Conservation (phyloP, 2,888 invertebrate genomes). For the Sarcophaga carnaria region DNA sequence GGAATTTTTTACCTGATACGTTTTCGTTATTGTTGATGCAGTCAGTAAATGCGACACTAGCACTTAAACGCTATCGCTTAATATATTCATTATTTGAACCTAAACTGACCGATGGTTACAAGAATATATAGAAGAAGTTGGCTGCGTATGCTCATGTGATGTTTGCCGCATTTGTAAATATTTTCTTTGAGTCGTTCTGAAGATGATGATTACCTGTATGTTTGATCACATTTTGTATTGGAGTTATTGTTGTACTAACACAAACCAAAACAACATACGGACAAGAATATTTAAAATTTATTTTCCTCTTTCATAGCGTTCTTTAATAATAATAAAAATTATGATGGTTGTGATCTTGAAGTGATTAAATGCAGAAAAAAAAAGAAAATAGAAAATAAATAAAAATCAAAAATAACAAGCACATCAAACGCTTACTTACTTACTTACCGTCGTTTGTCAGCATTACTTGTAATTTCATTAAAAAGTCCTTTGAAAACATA, state of each 20-base stretch:
- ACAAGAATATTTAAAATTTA: constrained; percentile 16
- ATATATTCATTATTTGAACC: constrained; percentile 20
- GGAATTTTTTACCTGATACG: constrained; percentile 34
- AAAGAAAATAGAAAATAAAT: constrained; percentile 5
- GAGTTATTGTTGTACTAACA: constrained; percentile 30
- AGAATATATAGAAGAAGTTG: neutral
- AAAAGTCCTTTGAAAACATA: constrained; percentile 64
- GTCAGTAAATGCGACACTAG: constrained; percentile 55
- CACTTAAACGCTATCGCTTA: constrained; percentile 53
- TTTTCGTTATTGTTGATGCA: neutral
- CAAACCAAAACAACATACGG: constrained; percentile 35
- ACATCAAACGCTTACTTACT: constrained; percentile 52
- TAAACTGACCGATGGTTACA: neutral
- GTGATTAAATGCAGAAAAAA: constrained; percentile 45
- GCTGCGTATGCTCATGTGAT: constrained; percentile 41
- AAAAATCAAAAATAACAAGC: constrained; percentile 12
- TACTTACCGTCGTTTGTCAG: constrained; percentile 42
- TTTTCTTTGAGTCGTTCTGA: constrained; percentile 60
- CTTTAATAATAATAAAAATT: constrained; percentile 39
- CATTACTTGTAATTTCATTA: constrained; percentile 35
- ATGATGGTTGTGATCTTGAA: constrained; percentile 53
- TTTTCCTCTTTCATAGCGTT: constrained; percentile 22
- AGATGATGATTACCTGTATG: constrained; percentile 65
- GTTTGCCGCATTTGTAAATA: constrained; percentile 67
- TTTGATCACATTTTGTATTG: constrained; percentile 35